phyloP scores from a whole-genome alignment of 1,140 invertebrate genomes.

The Drosophila burlai region DNA sequence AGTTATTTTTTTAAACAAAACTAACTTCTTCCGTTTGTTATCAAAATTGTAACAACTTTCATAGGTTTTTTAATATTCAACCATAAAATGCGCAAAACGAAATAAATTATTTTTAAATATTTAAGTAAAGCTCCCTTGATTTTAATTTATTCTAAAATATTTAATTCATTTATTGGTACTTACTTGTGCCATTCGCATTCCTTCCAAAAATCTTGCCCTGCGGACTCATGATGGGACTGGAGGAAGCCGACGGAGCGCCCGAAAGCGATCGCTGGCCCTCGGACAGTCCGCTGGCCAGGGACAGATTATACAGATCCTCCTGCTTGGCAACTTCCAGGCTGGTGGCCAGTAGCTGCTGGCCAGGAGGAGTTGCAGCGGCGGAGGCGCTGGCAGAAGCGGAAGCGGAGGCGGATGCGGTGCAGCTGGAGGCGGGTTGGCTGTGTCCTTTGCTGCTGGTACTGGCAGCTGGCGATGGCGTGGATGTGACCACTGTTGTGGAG shows the following conservation, averaged over 20 bases:
- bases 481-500: constrained; percentile 26
- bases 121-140: neutral
- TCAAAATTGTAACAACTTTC: neutral
- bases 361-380: constrained; percentile 28
- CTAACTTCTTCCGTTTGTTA: neutral
- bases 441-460: constrained; percentile 45
- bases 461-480: constrained; percentile 47
- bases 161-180: constrained; percentile 48
- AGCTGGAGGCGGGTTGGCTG: constrained; percentile 55
- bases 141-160: neutral
- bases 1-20: neutral
- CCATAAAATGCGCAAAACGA: neutral
- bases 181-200: constrained; percentile 85
- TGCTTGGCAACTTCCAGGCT: constrained; percentile 59
- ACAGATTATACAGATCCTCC: constrained; percentile 78
- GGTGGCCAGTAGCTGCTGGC: constrained; percentile 54
- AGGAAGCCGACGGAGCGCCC: constrained; percentile 79
- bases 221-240: constrained; percentile 83
- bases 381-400: too few relatives aligned
- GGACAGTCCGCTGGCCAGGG: constrained; percentile 71
- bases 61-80: too few relatives aligned
- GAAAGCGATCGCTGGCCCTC: constrained; percentile 79
- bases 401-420: constrained; percentile 22
- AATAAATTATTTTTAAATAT: neutral
- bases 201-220: constrained; percentile 85